These are phyloP conservation scores for Leptinotarsa defecta DNA, from an alignment of 1,140 invertebrate genomes.

Conservation along the genomic window DNA sequence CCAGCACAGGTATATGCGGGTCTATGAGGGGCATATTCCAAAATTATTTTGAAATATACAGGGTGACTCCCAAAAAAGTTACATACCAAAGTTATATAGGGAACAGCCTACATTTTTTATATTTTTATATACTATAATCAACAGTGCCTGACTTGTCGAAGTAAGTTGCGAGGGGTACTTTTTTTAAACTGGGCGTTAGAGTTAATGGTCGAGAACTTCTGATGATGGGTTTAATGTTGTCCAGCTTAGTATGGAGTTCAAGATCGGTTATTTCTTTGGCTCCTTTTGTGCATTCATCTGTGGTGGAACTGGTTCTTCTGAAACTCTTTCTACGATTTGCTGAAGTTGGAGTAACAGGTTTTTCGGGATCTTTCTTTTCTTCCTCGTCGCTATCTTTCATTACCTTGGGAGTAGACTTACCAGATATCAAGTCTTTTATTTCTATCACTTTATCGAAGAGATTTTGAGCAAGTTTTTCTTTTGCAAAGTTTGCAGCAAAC, in stretches of 20 bases:
- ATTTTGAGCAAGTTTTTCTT: constrained; percentile 78
- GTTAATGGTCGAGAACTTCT: constrained; percentile 60
- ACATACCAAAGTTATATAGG: too few relatives aligned
- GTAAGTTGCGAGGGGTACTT: constrained; percentile 48
- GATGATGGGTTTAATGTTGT: constrained; percentile 66
- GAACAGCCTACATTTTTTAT: too few relatives aligned
- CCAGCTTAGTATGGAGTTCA: constrained; percentile 67
- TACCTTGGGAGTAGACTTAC: constrained; percentile 58
- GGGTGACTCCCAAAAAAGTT: too few relatives aligned
- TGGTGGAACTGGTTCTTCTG: constrained; percentile 66
- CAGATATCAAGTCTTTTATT: constrained; percentile 69
- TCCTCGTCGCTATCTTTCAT: constrained; percentile 56
- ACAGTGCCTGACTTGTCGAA: constrained; percentile 71
- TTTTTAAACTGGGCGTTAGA: constrained; percentile 45
- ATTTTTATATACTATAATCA: too few relatives aligned
- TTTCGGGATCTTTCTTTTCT: constrained; percentile 57
- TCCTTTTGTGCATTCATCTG: constrained; percentile 61
- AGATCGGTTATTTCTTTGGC: constrained; percentile 69
- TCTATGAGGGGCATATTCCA: too few relatives aligned
- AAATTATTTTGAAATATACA: too few relatives aligned
- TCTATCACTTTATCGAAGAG: constrained; percentile 76
- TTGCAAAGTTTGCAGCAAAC: constrained; percentile 90
- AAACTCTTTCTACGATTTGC: constrained; percentile 68
- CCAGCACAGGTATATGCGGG: too few relatives aligned
- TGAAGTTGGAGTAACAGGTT: constrained; percentile 46